A percentile compares a stretch with the other conserved stretches of the same genome.
Conservation (phyloP, 1,140 invertebrate species). For the Chelonus insularis region DNA sequence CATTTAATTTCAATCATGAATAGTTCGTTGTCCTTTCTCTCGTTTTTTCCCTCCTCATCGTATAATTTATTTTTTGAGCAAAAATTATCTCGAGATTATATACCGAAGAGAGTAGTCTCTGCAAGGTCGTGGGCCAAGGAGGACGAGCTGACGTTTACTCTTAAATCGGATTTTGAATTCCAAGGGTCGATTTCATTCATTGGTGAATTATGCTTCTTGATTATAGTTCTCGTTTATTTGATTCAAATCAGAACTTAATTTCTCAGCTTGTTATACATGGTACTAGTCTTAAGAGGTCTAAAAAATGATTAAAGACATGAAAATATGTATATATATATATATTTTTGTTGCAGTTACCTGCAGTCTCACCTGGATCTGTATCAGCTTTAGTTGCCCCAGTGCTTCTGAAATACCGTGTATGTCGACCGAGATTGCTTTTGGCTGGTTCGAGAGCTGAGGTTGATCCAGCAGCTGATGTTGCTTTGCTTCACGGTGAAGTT, state of each 20-base stretch:
- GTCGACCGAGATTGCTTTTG: constrained; percentile 57
- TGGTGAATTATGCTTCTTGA: constrained; percentile 15
- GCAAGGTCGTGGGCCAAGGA: constrained; percentile 31
- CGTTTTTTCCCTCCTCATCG: neutral
- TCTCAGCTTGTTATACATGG: neutral
- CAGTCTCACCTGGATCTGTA: constrained; percentile 51
- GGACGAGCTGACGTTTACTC: constrained; percentile 27
- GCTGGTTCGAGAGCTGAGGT: constrained; percentile 68
- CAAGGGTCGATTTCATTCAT: constrained; percentile 14
- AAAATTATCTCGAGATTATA: neutral
- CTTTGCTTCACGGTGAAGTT: constrained; percentile 65
- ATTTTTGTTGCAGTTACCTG: constrained; percentile 47
- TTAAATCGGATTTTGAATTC: constrained; percentile 14
- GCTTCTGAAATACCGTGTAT: constrained; percentile 58
- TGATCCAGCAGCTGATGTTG: constrained; percentile 63
- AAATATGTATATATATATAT: neutral
- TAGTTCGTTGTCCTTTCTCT: neutral
- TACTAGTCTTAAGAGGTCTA: neutral
- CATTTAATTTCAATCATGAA: neutral
- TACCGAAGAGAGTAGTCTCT: neutral
- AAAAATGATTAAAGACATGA: neutral
- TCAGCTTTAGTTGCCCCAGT: constrained; percentile 60
- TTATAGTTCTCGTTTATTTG: constrained; percentile 1
- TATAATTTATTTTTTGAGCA: neutral
- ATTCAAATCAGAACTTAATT: constrained; percentile 10